Evolutionary conservation across 1,140 invertebrate species (phyloP), one percentile per base, ranked within the genome.

Genomic region (Neodiprion lecontei): DNA sequence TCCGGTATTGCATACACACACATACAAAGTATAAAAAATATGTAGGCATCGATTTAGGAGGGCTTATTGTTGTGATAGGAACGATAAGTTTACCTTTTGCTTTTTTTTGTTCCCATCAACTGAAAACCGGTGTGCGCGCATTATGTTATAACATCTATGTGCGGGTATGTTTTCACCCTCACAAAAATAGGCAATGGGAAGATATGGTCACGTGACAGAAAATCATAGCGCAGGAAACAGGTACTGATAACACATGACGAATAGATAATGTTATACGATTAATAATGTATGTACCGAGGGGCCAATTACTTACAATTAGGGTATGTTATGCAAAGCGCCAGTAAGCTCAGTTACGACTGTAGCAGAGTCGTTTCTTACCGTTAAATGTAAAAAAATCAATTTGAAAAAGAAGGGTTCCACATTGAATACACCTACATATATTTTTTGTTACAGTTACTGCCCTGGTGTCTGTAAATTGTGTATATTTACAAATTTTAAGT

Each of bases 291-390:
- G 53, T 61, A 61, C n/a, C 53, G 53, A 61, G 53, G 53, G 53
- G 53, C 53, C 53, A 61, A 61, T 17, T 61, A 61, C 53, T 61
- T 61, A 61, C 53, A 61, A 61, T 61, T 61, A 61, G 53, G 53
- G 11, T 61, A 61, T 61, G 53, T 61, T 14, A 17, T 12, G 11
- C 11, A 17, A 17, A 61, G 53, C n/a, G 53, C n/a, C 53, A 40
- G 28, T 40, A 5, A 40, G 28, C 28, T 40, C 28, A 5, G 28
- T 40, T 40, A 40, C 28, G 28, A 40, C 28, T 40, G 28, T 40
- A 40, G 28, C 28, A 40, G 28, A 40, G 28, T 40, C 28, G 5
- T 40, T 40, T 40, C 28, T 40, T 40, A 40, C 28, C 28, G 28
- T 40, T 40, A 40, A 40, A 5, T 40, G 5, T 40, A 40, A 40